Conservation (phyloP, 2,888 invertebrate species). For the Cataglyphis altisquamis region DNA sequence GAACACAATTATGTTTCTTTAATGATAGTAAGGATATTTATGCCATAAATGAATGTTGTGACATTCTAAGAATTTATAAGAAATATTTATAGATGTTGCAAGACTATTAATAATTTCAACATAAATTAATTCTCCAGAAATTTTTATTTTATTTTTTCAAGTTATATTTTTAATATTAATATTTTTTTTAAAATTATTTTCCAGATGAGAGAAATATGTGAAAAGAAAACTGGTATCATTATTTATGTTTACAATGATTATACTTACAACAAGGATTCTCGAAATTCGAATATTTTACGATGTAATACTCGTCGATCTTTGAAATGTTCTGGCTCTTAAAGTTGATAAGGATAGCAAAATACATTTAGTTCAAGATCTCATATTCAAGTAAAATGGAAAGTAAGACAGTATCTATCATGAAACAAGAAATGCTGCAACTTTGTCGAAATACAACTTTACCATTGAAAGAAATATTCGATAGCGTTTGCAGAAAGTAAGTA, state of each 20-base stretch:
- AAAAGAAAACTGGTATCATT: neutral
- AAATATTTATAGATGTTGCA: too few relatives aligned
- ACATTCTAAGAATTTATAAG: too few relatives aligned
- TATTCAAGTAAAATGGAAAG: neutral
- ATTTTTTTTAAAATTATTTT: neutral
- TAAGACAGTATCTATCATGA: constrained; percentile 11
- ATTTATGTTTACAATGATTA: constrained; percentile 8
- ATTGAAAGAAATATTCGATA: constrained; percentile 18
- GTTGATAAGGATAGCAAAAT: constrained; percentile 22
- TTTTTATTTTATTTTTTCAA: neutral
- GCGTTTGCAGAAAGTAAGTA: constrained; percentile 27
- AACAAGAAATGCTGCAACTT: constrained; percentile 30
- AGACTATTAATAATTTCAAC: too few relatives aligned
- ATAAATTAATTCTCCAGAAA: too few relatives aligned
- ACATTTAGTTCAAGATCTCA: constrained; percentile 9
- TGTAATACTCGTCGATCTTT: constrained; percentile 33
- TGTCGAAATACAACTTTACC: constrained; percentile 19
- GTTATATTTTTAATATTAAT: neutral
- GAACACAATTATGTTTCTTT: too few relatives aligned
- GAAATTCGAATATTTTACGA: constrained; percentile 16
- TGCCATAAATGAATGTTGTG: too few relatives aligned
- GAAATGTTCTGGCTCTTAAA: constrained; percentile 16
- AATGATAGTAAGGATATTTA: too few relatives aligned
- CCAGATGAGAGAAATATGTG: constrained; percentile 14
- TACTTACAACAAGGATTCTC: constrained; percentile 7